Evolutionary conservation across 2,797 vertebrate genomes (phyloP).

Genomic region (Prionace glauca): DNA sequence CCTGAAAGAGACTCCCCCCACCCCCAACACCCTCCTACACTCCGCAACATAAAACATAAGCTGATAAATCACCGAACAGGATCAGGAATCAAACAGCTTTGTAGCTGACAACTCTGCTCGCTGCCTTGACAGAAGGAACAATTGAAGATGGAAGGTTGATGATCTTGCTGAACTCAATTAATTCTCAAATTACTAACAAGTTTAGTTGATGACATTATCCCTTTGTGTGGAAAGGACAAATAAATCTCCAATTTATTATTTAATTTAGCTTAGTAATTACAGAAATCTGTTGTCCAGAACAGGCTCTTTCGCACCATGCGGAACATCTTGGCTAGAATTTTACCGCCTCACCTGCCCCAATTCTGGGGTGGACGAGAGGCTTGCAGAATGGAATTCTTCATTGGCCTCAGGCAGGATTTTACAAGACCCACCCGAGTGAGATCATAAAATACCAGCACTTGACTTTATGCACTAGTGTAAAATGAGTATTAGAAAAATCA

Average conservation of each 20-base stretch:
- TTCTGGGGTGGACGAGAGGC: too few relatives aligned
- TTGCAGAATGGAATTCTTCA: too few relatives aligned
- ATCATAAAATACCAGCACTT: too few relatives aligned
- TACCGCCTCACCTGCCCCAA: too few relatives aligned
- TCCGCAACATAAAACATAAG: too few relatives aligned
- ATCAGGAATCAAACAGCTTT: background rate
- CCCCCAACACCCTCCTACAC: too few relatives aligned
- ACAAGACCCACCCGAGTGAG: too few relatives aligned
- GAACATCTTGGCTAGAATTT: background rate
- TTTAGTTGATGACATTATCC: background rate
- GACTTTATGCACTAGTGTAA: too few relatives aligned
- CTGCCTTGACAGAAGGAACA: background rate
- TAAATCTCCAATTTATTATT: background rate
- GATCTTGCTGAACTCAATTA: conserved; percentile 5
- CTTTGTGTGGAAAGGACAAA: background rate
- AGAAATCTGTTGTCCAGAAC: background rate
- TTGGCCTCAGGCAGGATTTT: too few relatives aligned
- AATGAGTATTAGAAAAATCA: too few relatives aligned
- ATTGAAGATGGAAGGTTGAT: background rate
- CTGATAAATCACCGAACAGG: background rate
- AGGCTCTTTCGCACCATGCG: background rate
- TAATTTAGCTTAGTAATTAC: background rate
- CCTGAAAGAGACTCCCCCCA: background rate
- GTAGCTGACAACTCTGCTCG: background rate
- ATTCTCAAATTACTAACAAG: background rate